Conservation (phyloP, 1,140 invertebrate genomes). For the Trichomalopsis sarcophagae region DNA sequence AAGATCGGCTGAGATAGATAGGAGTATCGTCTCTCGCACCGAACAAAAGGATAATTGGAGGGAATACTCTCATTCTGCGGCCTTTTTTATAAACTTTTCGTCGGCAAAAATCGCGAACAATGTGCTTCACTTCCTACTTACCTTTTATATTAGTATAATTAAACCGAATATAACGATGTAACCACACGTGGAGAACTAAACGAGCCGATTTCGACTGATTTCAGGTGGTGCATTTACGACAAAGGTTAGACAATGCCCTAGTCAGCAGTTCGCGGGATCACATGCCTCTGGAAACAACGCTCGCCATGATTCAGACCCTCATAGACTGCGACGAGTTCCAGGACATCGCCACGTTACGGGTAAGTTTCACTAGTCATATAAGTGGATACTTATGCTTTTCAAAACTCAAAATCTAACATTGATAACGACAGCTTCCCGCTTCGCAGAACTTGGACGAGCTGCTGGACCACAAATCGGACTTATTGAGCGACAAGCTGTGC, state of each 20-base stretch:
- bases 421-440: constrained; percentile 26
- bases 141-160: no score
- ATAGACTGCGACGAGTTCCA: constrained; percentile 97
- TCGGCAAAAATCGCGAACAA: constrained; percentile 18
- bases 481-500: constrained; percentile 90
- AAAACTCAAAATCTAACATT: background rate
- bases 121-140: background rate
- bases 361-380: constrained; percentile 61
- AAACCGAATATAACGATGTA: no score
- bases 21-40: background rate
- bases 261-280: constrained; percentile 87
- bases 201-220: background rate
- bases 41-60: constrained; percentile 37
- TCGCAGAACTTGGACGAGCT: constrained; percentile 92
- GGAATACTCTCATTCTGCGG: constrained; percentile 19
- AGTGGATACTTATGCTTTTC: background rate
- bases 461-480: constrained; percentile 91
- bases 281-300: constrained; percentile 86
- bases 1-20: constrained; percentile 14
- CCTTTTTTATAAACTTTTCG: background rate
- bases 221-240: constrained; percentile 89
- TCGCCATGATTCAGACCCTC: constrained; percentile 91
- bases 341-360: constrained; percentile 90
- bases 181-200: background rate
- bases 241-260: constrained; percentile 89